These are phyloP conservation scores for Calliopum simillimum DNA, from an alignment of 2,888 invertebrate genomes.

Conservation along the genomic window DNA sequence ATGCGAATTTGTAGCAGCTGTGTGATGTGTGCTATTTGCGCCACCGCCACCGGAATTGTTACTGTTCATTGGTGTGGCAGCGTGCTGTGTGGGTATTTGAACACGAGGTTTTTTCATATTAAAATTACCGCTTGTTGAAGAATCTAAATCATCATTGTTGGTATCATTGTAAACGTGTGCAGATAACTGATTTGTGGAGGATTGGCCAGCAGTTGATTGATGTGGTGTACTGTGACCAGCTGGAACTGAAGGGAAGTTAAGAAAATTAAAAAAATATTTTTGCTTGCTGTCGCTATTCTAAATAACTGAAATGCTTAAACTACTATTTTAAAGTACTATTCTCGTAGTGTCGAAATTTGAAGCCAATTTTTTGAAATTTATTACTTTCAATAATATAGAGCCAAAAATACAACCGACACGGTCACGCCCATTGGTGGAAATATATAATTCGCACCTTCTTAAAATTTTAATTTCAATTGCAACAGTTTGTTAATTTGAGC, in stretches of 20 bases:
- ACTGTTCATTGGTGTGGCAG: constrained; percentile 36
- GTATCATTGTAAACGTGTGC: constrained; percentile 44
- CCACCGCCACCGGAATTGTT: constrained; percentile 29
- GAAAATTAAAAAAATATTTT: background rate
- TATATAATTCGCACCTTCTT: too few species aligned
- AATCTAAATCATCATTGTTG: constrained; percentile 55
- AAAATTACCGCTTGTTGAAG: constrained; percentile 55
- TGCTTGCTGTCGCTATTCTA: too few species aligned
- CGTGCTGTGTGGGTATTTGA: constrained; percentile 44
- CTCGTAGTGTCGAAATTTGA: too few species aligned
- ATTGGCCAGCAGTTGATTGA: constrained; percentile 46
- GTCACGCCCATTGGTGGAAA: too few species aligned
- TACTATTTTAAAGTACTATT: too few species aligned
- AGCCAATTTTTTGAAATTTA: too few species aligned
- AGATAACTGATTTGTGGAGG: constrained; percentile 49
- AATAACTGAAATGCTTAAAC: too few species aligned
- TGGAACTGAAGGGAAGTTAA: constrained; percentile 4
- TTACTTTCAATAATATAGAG: too few species aligned
- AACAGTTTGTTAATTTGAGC: too few species aligned
- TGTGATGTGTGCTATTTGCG: constrained; percentile 34
- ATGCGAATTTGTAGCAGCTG: constrained; percentile 44
- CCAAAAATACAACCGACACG: too few species aligned
- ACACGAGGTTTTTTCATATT: constrained; percentile 63
- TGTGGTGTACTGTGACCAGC: constrained; percentile 39
- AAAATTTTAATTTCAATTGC: too few species aligned